Base-by-base conservation (phyloP, 2,113 vertebrate genomes). In the Bubo scandiacus region DNA sequence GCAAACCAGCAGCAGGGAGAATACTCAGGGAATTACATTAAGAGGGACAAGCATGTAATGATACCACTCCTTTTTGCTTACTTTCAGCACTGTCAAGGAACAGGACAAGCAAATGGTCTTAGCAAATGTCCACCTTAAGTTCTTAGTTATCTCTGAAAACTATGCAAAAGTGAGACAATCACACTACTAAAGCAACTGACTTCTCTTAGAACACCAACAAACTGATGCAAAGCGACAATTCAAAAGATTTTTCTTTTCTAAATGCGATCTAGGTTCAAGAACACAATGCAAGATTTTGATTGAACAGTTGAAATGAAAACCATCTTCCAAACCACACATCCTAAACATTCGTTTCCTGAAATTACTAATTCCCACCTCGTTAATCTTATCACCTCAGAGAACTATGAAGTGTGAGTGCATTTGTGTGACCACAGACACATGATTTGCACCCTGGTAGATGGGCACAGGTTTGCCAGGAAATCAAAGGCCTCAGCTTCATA, bases 351-450 rank as follows among this genome's bases (percentile, higher is more conserved):
- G 8, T 47, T 51, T 55, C 36, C 36, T 52, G 32, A 73, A 86
- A 62, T 45, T 55, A 40, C 16, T 72, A 65, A 65, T 26, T 58
- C 22, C 21, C 10, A 66, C 7, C 38, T 86, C 42, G 58, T 52
- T 55, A 61, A 66, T 23, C n/a, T 67, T 63, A 6, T 19, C 7
- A 58, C 30, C 32, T 87, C 85, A 71, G 38, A 74, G n/a, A 90
- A 55, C 45, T 45, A 15, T 9, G 16, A 21, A 68, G 40, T 12
- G 6, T 18, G 21, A 40, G 47, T 22, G 29, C 43, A 45, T 45
- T 45, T 2, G 2, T 1, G 0, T 16, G 54, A 63, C 22, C 34
- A 57, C 0, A n/a, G 29, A 47, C 38, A 91, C 8, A 62, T n/a
- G 10, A 73, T 45, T 65, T 73, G 15, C 36, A 67, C 20, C 5